Evolutionary conservation across 1,140 invertebrate genomes (phyloP).

Genomic region (Protaetia brevitarsis): DNA sequence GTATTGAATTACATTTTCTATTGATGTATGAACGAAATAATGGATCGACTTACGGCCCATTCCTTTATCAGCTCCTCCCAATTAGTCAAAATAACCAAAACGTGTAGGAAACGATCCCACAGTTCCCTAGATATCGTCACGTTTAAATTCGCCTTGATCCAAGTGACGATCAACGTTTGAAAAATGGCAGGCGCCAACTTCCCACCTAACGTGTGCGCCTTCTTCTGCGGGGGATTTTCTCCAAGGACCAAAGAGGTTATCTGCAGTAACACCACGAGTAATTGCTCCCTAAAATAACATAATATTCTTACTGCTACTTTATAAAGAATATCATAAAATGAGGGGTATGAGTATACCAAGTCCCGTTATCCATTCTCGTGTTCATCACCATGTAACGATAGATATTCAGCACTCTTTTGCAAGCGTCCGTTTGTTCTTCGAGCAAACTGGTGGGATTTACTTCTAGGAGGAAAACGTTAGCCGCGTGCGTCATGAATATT

Average conservation of each 20-base stretch:
- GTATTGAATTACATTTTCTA: no score
- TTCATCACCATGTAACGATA: slow-evolving; percentile 98
- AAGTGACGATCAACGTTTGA: slow-evolving; percentile 94
- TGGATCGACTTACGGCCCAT: slow-evolving; percentile 91
- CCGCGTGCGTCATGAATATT: slow-evolving; percentile 92
- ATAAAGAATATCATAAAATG: background rate
- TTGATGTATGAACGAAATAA: no score
- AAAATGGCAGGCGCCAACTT: slow-evolving; percentile 88
- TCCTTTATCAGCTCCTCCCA: slow-evolving; percentile 95
- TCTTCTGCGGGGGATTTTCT: slow-evolving; percentile 69
- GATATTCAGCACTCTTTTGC: slow-evolving; percentile 93
- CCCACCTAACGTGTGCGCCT: slow-evolving; percentile 75
- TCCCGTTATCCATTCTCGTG: slow-evolving; percentile 83
- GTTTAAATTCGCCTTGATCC: slow-evolving; percentile 97
- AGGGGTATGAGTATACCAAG: slow-evolving; percentile 67
- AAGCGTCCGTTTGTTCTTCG: slow-evolving; percentile 93
- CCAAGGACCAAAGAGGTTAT: slow-evolving; percentile 88
- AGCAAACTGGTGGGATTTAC: slow-evolving; percentile 58
- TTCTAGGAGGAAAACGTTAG: slow-evolving; percentile 88
- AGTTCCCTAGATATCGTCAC: slow-evolving; percentile 78
- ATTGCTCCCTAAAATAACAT: slow-evolving; percentile 69
- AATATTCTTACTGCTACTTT: background rate
- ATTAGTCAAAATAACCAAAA: slow-evolving; percentile 83
- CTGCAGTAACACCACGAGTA: slow-evolving; percentile 82
- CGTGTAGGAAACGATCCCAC: slow-evolving; percentile 92